Evolutionary conservation across 2,113 vertebrate genomes (phyloP).

Genomic region (Balaeniceps rex): DNA sequence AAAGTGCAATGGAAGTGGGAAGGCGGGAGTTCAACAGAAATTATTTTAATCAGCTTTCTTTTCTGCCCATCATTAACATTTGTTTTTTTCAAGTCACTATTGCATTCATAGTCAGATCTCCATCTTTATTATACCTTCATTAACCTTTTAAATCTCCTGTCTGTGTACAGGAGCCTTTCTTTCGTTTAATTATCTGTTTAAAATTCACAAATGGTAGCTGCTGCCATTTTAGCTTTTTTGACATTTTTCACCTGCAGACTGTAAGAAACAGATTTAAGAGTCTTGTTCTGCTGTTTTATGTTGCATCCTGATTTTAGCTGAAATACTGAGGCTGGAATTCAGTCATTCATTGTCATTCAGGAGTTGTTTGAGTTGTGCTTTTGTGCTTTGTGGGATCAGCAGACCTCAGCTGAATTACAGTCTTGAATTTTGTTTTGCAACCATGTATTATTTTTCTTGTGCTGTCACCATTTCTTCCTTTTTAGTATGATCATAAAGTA

Average conservation of each 20-base stretch:
- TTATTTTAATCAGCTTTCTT: slow-evolving; percentile 24
- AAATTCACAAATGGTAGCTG: slow-evolving; percentile 46
- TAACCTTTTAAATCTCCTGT: slow-evolving; percentile 52
- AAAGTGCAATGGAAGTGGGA: neutral
- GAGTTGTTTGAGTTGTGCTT: slow-evolving; percentile 19
- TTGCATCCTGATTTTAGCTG: slow-evolving; percentile 31
- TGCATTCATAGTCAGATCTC: slow-evolving; percentile 6
- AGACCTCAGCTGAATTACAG: slow-evolving; percentile 36
- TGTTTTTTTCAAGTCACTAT: slow-evolving; percentile 17
- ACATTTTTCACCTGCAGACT: slow-evolving; percentile 50
- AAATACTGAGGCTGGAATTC: neutral
- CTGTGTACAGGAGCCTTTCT: slow-evolving; percentile 19
- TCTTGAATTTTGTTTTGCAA: slow-evolving; percentile 29
- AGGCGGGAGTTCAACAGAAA: neutral
- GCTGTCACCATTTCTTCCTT: slow-evolving; percentile 11
- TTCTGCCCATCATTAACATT: neutral
- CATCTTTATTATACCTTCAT: slow-evolving; percentile 55
- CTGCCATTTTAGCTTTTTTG: slow-evolving; percentile 49
- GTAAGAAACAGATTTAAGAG: slow-evolving; percentile 32
- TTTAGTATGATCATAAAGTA: slow-evolving; percentile 16
- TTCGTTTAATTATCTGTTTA: slow-evolving; percentile 34
- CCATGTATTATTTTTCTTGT: neutral
- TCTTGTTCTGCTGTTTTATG: neutral
- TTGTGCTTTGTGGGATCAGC: slow-evolving; percentile 20
- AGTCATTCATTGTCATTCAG: slow-evolving; percentile 24